Evolutionary conservation across 2,113 vertebrate genomes (phyloP).

Genomic region (Datnioides undecimradiatus): DNA sequence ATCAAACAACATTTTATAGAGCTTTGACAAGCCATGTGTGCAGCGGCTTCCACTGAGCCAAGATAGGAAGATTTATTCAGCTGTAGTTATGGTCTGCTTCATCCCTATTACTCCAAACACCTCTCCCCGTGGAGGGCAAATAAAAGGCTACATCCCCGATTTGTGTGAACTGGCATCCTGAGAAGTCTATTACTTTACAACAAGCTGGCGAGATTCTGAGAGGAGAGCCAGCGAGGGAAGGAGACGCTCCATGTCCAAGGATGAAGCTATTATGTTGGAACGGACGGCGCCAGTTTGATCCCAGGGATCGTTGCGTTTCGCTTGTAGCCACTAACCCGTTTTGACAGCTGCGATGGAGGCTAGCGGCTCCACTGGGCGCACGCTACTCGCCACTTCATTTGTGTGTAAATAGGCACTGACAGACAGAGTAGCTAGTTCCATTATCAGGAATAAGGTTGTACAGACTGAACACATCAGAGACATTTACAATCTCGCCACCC

Average conservation of each 20-base stretch:
- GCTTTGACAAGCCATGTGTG: constrained; percentile 65
- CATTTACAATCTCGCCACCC: constrained; percentile 63
- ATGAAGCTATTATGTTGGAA: constrained; percentile 77
- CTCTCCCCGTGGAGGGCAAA: constrained; percentile 69
- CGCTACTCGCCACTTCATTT: constrained; percentile 76
- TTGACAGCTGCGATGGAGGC: constrained; percentile 80
- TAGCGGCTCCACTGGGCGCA: constrained; percentile 67
- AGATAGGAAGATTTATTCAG: constrained; percentile 79
- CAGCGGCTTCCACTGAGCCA: constrained; percentile 58
- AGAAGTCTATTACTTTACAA: constrained; percentile 79
- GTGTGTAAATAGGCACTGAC: constrained; percentile 81
- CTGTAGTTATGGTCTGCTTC: constrained; percentile 75
- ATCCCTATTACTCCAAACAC: constrained; percentile 73
- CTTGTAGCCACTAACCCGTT: constrained; percentile 78
- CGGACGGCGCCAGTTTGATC: constrained; percentile 67
- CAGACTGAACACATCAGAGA: constrained; percentile 77
- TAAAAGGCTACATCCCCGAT: constrained; percentile 73
- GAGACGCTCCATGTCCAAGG: constrained; percentile 64
- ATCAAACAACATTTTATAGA: constrained; percentile 76
- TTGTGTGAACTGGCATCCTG: constrained; percentile 67
- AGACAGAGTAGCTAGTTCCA: constrained; percentile 73
- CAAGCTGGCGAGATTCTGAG: constrained; percentile 47
- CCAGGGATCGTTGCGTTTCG: constrained; percentile 69
- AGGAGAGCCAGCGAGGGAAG: constrained; percentile 24
- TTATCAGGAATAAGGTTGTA: constrained; percentile 76